A percentile compares a stretch with the other conserved stretches of the same genome.
phyloP scores from a whole-genome alignment of 1,140 invertebrate species.

The Pachypeltis micranthus region DNA sequence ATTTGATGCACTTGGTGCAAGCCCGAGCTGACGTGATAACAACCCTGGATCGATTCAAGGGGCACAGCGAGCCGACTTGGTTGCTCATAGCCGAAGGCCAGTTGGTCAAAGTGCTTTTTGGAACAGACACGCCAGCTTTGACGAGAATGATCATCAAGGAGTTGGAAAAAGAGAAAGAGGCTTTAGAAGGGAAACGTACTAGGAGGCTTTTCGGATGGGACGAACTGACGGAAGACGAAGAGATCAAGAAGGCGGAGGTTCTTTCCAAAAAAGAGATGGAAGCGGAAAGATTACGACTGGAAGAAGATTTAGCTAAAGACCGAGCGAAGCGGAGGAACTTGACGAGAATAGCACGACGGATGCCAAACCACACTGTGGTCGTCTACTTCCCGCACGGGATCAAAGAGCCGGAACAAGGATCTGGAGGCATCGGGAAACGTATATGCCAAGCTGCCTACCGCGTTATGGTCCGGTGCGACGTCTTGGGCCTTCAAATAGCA shows the following conservation, averaged over 20 bases:
- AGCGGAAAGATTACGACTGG: conserved; percentile 16
- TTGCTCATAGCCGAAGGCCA: conserved; percentile 41
- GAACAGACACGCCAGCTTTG: conserved; percentile 69
- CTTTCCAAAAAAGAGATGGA: conserved; percentile 34
- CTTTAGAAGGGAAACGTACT: conserved; percentile 34
- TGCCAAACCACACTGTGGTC: conserved; percentile 23
- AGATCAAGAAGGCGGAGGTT: conserved; percentile 32
- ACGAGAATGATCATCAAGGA: conserved; percentile 60
- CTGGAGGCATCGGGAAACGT: conserved; percentile 10
- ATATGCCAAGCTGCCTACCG: conserved; percentile 20
- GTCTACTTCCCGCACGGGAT: conserved; percentile 28
- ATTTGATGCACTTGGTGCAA: conserved; percentile 61
- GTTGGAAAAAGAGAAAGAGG: conserved; percentile 49
- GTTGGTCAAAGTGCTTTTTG: conserved; percentile 72
- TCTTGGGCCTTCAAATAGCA: conserved; percentile 19
- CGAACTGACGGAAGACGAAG: conserved; percentile 36
- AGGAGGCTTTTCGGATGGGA: conserved; percentile 13
- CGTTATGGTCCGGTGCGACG: conserved; percentile 21
- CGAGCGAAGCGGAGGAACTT: conserved; percentile 22
- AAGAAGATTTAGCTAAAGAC: conserved; percentile 18
- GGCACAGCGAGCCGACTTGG: conserved; percentile 64
- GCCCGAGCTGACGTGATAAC: conserved; percentile 74
- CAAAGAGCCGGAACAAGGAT: conserved; percentile 13
- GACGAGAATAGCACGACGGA: conserved; percentile 18
- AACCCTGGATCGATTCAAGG: conserved; percentile 63